Evolutionary conservation across 2,888 invertebrate species (phyloP).

Genomic region (Eurytoma californica): DNA sequence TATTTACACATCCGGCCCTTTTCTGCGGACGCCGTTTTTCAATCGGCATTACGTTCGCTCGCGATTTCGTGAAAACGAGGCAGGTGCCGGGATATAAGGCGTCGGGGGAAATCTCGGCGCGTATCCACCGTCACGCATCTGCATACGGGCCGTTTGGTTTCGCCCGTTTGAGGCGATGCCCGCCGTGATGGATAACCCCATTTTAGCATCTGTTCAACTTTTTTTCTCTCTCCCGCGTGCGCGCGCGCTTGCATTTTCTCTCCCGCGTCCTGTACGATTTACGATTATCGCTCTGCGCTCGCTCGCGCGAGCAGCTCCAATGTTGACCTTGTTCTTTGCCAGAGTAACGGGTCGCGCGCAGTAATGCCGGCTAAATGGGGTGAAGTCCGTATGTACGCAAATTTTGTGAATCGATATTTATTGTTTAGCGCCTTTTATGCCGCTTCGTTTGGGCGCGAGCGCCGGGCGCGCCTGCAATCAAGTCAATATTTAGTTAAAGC

Average conservation of each 20-base stretch:
- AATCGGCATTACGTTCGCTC: conserved; percentile 19
- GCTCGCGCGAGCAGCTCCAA: conserved; percentile 1
- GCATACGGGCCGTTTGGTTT: conserved; percentile 13
- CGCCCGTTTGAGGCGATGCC: conserved; percentile 26
- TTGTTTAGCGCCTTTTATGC: conserved; percentile 18
- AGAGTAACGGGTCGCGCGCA: conserved; percentile 19
- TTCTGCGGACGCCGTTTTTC: conserved; percentile 22
- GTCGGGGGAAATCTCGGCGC: conserved; percentile 20
- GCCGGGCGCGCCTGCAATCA: not conserved
- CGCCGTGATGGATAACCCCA: conserved; percentile 47
- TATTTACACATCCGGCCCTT: conserved; percentile 35
- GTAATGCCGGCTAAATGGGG: conserved; percentile 28
- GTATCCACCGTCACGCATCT: not conserved
- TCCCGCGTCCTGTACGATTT: conserved; percentile 38
- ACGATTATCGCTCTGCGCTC: conserved; percentile 42
- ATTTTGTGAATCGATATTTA: conserved; percentile 48
- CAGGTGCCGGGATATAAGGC: conserved; percentile 22
- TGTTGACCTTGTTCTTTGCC: conserved; percentile 32
- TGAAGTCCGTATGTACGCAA: conserved; percentile 17
- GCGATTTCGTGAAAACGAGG: conserved; percentile 34
- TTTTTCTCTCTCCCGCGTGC: conserved; percentile 6
- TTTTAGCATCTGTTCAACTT: conserved; percentile 48
- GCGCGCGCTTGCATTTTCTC: not conserved
- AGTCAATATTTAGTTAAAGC: conserved; percentile 28
- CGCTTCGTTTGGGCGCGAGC: not conserved